Base-by-base conservation (phyloP, 1,140 invertebrate species). In the Leptinotarsa defecta region DNA sequence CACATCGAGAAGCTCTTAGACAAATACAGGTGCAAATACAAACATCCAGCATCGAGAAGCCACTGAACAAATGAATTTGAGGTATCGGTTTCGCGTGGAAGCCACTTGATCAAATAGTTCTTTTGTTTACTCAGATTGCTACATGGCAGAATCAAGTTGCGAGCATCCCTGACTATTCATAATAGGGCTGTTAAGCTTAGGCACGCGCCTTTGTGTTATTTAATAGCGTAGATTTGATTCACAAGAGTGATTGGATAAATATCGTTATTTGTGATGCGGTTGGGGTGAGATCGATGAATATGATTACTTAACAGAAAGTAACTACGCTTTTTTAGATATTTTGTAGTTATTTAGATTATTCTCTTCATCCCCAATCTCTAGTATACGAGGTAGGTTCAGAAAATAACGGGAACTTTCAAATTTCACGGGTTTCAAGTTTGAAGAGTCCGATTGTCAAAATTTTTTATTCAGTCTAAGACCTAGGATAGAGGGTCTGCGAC, bases 21-120 rank as follows among this genome's bases (percentile, higher is more conserved):
- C 70, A 78, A 78, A 78, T 65, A 78, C 76, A 78, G 76, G 76
- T 78, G 76, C 74, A 77, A 77, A 70, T 24, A 49, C 48, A 71
- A 61, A 68, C 24, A 69, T 43, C 69, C 61, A 63, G 52, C 73
- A 3, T 48, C 22, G 63, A 65, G 52, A 34, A 70, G 22, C 34
- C n/a, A 43, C 67, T 69, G 34, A 62, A 57, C n/a, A 61, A 49
- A 63, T 48, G 48, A 70, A 70, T 49, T 20, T 24, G 17, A 61
- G 27, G 48, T 69, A 34, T 62, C 34, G 17, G 15, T 74, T 49
- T 52, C 63, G 15, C 69, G 62, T 27, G 68, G 76, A 74, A 74
- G 74, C 76, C 74, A 78, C 76, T 78, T 75, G 74, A 73, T 63
- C 76, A 78, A 78, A 75, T 71, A 78, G 71, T 49, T 69, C 57